Conservation (phyloP, 2,888 invertebrate genomes). For the Diploptera punctata region DNA sequence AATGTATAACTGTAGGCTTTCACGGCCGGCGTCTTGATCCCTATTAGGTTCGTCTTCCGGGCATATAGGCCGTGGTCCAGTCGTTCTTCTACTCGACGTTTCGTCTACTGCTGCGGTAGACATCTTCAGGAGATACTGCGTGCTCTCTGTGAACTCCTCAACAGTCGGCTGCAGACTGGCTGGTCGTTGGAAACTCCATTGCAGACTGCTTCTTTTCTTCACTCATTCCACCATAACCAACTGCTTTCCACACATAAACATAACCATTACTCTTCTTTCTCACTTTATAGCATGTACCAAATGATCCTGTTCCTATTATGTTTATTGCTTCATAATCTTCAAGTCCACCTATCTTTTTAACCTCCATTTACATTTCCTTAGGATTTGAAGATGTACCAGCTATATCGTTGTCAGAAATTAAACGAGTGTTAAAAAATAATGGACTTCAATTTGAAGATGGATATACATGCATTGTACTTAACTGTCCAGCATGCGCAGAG, state of each 20-base stretch:
- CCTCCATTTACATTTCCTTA: too few species aligned
- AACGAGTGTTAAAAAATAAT: conserved; percentile 42
- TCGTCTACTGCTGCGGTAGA: too few species aligned
- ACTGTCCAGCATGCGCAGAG: conserved; percentile 70
- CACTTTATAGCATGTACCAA: conserved; percentile 67
- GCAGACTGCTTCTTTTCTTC: conserved; percentile 62
- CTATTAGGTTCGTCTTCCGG: too few species aligned
- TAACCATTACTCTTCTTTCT: conserved; percentile 61
- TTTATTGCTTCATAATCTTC: conserved; percentile 64
- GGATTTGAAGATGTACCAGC: conserved; percentile 1
- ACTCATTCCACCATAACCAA: conserved; percentile 63
- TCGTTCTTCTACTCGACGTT: too few species aligned
- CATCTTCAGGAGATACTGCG: too few species aligned
- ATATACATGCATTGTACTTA: conserved; percentile 72
- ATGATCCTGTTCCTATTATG: conserved; percentile 64
- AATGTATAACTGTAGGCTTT: too few species aligned
- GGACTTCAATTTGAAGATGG: conserved; percentile 68
- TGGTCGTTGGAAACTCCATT: too few species aligned
- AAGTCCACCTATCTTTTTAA: conserved; percentile 45
- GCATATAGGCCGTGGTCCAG: too few species aligned
- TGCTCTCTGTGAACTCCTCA: too few species aligned
- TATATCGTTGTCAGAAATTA: conserved; percentile 38
- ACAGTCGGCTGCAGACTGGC: too few species aligned
- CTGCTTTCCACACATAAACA: conserved; percentile 67
- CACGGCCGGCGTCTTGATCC: too few species aligned